Conservation (phyloP, 2,113 vertebrate species). For the Piprites chloris region DNA sequence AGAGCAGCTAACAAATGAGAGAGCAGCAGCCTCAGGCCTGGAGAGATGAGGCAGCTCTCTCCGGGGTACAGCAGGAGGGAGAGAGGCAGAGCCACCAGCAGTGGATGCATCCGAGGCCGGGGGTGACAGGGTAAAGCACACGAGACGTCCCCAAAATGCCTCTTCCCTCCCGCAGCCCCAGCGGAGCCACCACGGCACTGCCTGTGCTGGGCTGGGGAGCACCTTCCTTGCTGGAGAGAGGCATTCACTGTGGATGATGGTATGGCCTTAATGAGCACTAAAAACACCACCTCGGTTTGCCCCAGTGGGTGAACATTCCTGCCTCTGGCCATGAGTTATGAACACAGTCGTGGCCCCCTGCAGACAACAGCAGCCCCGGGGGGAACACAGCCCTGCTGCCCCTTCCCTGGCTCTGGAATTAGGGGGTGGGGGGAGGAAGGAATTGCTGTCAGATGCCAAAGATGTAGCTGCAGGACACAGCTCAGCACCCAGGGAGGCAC, state of each 20-base stretch:
- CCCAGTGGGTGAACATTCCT: accelerated
- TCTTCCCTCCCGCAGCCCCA: not conserved
- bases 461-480: accelerated
- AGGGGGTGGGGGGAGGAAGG: accelerated
- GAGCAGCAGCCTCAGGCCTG: not conserved
- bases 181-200: not conserved
- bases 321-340: accelerated
- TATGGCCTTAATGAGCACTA: not conserved
- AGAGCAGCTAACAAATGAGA: not conserved
- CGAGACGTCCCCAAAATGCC: not conserved
- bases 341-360: accelerated
- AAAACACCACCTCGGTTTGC: not conserved
- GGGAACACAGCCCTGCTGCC: not conserved
- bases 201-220: not conserved
- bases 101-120: accelerated
- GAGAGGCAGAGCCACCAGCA: not conserved
- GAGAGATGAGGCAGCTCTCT: not conserved
- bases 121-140: accelerated
- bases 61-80: not conserved
- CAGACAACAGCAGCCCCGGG: not conserved
- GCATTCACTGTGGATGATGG: not conserved
- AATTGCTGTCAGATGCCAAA: not conserved
- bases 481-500: not conserved
- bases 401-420: not conserved
- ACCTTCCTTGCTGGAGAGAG: accelerated